Evolutionary conservation across 2,797 vertebrate species (phyloP).

Genomic region (Anguilla megastoma): DNA sequence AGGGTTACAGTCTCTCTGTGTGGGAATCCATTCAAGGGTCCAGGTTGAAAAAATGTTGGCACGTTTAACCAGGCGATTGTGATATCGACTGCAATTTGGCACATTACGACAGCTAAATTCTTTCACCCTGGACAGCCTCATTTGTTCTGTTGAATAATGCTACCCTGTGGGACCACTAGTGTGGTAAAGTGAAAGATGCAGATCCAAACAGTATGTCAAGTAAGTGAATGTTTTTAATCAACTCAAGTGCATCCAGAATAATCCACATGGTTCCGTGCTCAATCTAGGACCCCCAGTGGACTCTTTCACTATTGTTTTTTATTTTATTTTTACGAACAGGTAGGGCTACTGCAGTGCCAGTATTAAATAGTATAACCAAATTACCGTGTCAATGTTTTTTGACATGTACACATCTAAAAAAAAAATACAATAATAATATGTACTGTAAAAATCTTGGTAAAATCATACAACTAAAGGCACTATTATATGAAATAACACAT

Average conservation of each 20-base stretch:
- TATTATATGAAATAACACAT: not conserved
- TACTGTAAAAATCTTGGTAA: not conserved
- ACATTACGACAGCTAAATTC: not conserved
- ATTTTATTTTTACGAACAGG: too few relatives aligned
- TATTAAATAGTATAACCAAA: too few relatives aligned
- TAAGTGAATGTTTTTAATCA: too few relatives aligned
- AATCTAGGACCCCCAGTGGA: too few relatives aligned
- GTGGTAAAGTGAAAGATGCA: not conserved
- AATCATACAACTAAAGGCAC: not conserved
- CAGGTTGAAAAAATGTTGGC: not conserved
- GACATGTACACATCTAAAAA: not conserved
- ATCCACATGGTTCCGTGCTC: too few relatives aligned
- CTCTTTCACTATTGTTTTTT: too few relatives aligned
- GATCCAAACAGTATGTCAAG: too few relatives aligned
- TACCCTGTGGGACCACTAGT: not conserved
- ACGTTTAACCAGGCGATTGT: not conserved
- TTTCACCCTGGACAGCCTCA: not conserved
- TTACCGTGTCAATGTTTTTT: not conserved
- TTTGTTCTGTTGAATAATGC: not conserved
- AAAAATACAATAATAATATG: not conserved
- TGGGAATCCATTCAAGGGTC: not conserved
- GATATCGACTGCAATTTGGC: conserved; percentile 2
- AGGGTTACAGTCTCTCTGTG: not conserved
- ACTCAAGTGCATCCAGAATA: too few relatives aligned
- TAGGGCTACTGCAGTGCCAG: too few relatives aligned